Conservation (phyloP, 1,140 invertebrate species). For the Danaus melanippus region DNA sequence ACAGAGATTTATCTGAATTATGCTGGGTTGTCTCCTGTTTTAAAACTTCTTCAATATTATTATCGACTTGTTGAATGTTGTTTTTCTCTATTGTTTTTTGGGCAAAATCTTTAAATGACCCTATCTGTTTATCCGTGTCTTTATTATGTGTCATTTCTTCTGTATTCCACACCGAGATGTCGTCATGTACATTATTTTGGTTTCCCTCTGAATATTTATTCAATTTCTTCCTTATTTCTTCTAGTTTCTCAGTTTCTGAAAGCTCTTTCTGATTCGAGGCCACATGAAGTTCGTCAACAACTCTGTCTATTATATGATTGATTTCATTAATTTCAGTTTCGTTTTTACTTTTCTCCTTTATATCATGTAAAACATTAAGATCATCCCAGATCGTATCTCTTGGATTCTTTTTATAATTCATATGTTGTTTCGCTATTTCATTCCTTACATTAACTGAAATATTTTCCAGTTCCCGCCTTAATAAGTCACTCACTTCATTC, state of each 20-base stretch:
- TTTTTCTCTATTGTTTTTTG: conserved; percentile 11
- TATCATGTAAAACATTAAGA: conserved; percentile 34
- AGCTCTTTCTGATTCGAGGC: conserved; percentile 9
- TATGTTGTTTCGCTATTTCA: conserved; percentile 24
- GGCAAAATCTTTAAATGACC: conserved; percentile 15
- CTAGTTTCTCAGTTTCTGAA: conserved; percentile 26
- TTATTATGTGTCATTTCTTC: conserved; percentile 4
- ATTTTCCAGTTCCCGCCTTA: conserved; percentile 38
- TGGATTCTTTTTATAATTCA: conserved; percentile 8
- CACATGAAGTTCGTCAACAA: conserved; percentile 24
- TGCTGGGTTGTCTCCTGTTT: conserved; percentile 3
- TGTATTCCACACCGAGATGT: not conserved
- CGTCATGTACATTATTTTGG: too few relatives aligned
- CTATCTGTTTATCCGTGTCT: not conserved
- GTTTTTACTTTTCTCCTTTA: conserved; percentile 31
- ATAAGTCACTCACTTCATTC: conserved; percentile 32
- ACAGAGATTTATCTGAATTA: conserved; percentile 10
- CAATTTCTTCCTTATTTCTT: conserved; percentile 22
- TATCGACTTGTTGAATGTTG: too few relatives aligned
- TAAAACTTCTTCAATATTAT: not conserved
- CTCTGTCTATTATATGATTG: conserved; percentile 28
- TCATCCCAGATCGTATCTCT: conserved; percentile 26
- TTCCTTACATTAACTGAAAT: conserved; percentile 29
- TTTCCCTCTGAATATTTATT: conserved; percentile 5
- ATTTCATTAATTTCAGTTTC: conserved; percentile 30